Evolutionary conservation across 1,140 invertebrate species (phyloP).

Genomic region (Agrypnia vestita): DNA sequence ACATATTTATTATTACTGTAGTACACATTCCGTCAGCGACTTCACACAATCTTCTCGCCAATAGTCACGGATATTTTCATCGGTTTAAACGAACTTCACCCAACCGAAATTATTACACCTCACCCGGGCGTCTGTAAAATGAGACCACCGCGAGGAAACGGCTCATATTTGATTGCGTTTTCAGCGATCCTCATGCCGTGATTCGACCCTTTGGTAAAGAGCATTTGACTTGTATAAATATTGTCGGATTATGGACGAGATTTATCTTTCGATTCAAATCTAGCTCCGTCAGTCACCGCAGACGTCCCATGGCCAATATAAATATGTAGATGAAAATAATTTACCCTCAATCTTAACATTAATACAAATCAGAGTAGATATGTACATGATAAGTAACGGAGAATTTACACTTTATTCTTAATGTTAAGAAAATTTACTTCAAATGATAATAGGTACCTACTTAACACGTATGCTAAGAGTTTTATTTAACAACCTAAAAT

Average conservation of each 20-base stretch:
- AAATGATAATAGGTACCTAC: no score
- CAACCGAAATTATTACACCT: background rate
- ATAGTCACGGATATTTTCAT: constrained; percentile 42
- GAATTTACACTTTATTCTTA: no score
- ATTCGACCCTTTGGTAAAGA: no score
- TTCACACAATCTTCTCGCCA: constrained; percentile 37
- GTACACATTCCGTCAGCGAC: constrained; percentile 35
- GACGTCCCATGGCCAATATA: constrained; percentile 24
- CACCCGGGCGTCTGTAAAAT: background rate
- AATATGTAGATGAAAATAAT: constrained; percentile 10
- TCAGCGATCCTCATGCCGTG: no score
- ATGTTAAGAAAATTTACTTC: no score
- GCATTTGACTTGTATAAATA: no score
- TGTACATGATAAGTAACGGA: no score
- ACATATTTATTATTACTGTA: constrained; percentile 3
- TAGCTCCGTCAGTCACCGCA: constrained; percentile 15
- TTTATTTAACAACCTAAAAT: no score
- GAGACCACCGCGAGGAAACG: background rate
- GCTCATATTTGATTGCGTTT: background rate
- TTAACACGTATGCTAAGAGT: no score
- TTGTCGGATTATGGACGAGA: constrained; percentile 16
- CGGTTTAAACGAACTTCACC: constrained; percentile 27
- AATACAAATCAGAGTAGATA: constrained; percentile 1
- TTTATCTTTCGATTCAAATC: constrained; percentile 35
- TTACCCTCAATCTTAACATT: constrained; percentile 8